Conservation (phyloP, 2,113 vertebrate genomes). For the Pelvicachromis taeniatus region DNA sequence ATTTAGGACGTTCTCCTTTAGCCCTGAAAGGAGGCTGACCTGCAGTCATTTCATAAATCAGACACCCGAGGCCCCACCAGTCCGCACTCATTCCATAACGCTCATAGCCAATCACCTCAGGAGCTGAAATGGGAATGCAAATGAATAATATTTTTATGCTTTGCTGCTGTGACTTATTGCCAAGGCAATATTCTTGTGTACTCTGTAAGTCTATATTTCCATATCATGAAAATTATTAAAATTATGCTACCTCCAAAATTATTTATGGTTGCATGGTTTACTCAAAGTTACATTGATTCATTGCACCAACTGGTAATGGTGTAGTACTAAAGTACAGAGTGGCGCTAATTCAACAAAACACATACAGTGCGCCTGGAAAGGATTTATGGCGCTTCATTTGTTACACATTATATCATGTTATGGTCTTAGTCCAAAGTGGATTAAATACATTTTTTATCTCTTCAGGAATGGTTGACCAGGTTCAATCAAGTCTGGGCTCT, state of each 20-base stretch:
- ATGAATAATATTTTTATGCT: not conserved
- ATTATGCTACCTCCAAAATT: not conserved
- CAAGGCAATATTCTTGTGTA: not conserved
- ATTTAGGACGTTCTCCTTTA: constrained; percentile 64
- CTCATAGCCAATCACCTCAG: constrained; percentile 77
- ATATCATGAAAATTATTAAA: not conserved
- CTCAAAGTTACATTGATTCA: not conserved
- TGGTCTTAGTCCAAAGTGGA: no score
- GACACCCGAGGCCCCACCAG: constrained; percentile 88
- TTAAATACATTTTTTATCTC: no score
- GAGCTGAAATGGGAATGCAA: constrained; percentile 62
- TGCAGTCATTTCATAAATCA: constrained; percentile 83
- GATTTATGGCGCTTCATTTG: no score
- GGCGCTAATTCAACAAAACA: not conserved
- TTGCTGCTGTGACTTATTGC: not conserved
- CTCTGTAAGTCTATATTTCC: not conserved
- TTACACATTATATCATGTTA: no score
- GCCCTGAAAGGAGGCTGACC: constrained; percentile 72
- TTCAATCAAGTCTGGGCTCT: no score
- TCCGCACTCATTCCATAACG: constrained; percentile 75
- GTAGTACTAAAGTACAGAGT: not conserved
- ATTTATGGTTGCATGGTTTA: not conserved
- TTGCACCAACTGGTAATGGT: no score
- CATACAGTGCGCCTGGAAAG: no score
- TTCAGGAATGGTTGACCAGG: no score